Base-by-base conservation (phyloP, 2,797 vertebrate genomes). In the Dermochelys coriacea region DNA sequence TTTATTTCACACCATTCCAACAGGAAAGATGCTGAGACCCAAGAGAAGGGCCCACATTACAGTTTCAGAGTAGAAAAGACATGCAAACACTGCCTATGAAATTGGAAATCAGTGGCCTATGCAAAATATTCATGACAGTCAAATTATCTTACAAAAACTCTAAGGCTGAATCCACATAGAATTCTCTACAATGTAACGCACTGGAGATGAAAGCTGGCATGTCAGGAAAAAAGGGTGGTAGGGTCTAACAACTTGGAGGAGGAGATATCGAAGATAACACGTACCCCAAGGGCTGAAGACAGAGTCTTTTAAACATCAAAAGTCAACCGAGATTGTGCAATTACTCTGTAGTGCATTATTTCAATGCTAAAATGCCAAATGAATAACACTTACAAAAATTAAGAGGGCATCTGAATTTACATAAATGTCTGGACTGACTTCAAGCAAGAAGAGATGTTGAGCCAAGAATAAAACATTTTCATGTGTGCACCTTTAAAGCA, bases 81-180 rank as follows among this genome's bases (percentile, higher is more conserved):
- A 2, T 54, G 82, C 68, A 64, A 88, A 52, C 1, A 1, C 87
- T 37, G 85, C 77, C 90, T 94, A 87, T 85, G 91, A 37, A 92
- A 93, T 68, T 23, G 21, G 75, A 81, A 88, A 25, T 92, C 95
- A 87, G 93, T 88, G 95, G 96, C 68, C 87, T 92, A 87, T 91
- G 94, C 88, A 93, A 85, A 94, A 90, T 96, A 92, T 94, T 79
- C 96, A 93, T 54, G 55, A 2, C 95, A 95, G 94, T 96, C 96
- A 96, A 94, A 94, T 3, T n/a, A 1, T 29, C 87, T 95, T 84
- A 96, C 4, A 21, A 0, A 54, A 84, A 91, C 54, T 41, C 14
- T 5, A 51, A 3, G 0, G 37, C 91, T 41, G 86, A 89, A 79
- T 90, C 93, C 94, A 92, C 87, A 1, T 11, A 87, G 95, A 94